Percentiles rank a stretch among this genome's conserved stretches.
These are phyloP conservation scores for Conchocele bisecta DNA, from an alignment of 2,888 invertebrate species.

Conservation along the genomic window DNA sequence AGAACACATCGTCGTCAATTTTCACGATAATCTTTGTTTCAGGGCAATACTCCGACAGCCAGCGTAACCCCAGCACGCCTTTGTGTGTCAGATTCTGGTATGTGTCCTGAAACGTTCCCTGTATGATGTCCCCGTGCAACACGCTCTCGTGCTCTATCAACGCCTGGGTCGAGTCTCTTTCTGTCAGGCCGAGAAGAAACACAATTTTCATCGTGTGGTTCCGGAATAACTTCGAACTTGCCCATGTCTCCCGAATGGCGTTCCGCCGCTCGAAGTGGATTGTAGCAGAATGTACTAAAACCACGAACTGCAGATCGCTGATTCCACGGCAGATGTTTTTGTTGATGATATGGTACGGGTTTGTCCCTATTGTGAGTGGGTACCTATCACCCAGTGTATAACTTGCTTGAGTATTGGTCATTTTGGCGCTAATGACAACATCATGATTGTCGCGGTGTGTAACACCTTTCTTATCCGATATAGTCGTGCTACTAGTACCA, in stretches of 20 bases:
- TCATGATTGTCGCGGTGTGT: no score
- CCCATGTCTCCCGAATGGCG: slow-evolving; percentile 73
- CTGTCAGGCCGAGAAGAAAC: slow-evolving; percentile 68
- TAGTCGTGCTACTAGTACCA: no score
- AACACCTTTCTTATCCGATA: no score
- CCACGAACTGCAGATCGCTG: slow-evolving; percentile 60
- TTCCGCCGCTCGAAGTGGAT: slow-evolving; percentile 65
- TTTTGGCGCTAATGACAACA: no score
- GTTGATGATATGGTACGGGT: slow-evolving; percentile 69
- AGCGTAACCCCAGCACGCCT: slow-evolving; percentile 70
- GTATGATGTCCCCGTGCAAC: slow-evolving; percentile 71
- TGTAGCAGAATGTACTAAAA: slow-evolving; percentile 70
- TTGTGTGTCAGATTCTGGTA: slow-evolving; percentile 75
- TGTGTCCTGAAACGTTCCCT: slow-evolving; percentile 71
- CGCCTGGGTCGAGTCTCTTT: slow-evolving; percentile 56
- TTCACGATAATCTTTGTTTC: slow-evolving; percentile 69
- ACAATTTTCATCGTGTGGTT: slow-evolving; percentile 62
- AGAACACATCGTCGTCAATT: slow-evolving; percentile 75
- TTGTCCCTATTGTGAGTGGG: slow-evolving; percentile 63
- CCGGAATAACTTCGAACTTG: slow-evolving; percentile 60
- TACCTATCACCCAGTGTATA: slow-evolving; percentile 21
- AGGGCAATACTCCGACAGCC: slow-evolving; percentile 69
- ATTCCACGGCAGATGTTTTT: slow-evolving; percentile 59
- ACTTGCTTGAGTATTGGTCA: neutral
- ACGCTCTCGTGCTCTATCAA: slow-evolving; percentile 69